Base-by-base conservation (phyloP, 1,140 invertebrate species). In the Protaetia brevitarsis region DNA sequence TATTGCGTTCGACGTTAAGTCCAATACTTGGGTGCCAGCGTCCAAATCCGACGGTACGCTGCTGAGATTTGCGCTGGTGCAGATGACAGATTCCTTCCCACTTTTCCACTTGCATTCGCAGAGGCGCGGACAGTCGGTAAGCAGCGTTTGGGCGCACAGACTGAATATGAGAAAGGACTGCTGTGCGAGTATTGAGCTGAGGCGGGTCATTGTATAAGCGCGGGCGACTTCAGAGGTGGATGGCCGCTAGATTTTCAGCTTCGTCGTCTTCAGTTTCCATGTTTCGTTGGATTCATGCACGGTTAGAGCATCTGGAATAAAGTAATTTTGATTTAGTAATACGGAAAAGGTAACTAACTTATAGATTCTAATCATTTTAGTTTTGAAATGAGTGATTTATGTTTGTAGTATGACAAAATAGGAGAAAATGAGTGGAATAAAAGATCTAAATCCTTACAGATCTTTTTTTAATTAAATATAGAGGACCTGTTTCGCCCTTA, bases 51-150 rank as follows among this genome's bases (percentile, higher is more conserved):
- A 74, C 3, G 91, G 91, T 37, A 93, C 83, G 68, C 81, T 80
- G 56, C 84, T 85, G 60, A 93, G 82, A 71, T 89, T 89, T 63
- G 87, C 87, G 74, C 86, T 85, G 62, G 84, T 81, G 79, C 91
- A 94, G 66, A 90, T 83, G 37, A 89, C 91, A 27, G 89, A 90
- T 78, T 92, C 89, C 79, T 93, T 93, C 68, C 90, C 90, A 73
- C 86, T 87, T 75, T 90, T 89, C 92, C 92, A 93, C 77, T 91
- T 92, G 80, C 91, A 93, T 76, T 91, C 88, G 80, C 91, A 93
- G 67, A 86, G 82, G 56, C 82, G 82, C 26, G 88, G 88, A 76
- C 89, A 91, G 69, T 85, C 84, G 71, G 82, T 83, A 68, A 81
- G 79, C 16, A 73, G 27, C 29, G 67, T 70, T 61, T 73, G 72